phyloP scores from a whole-genome alignment of 2,797 vertebrate species.

The Chelonia mydas region DNA sequence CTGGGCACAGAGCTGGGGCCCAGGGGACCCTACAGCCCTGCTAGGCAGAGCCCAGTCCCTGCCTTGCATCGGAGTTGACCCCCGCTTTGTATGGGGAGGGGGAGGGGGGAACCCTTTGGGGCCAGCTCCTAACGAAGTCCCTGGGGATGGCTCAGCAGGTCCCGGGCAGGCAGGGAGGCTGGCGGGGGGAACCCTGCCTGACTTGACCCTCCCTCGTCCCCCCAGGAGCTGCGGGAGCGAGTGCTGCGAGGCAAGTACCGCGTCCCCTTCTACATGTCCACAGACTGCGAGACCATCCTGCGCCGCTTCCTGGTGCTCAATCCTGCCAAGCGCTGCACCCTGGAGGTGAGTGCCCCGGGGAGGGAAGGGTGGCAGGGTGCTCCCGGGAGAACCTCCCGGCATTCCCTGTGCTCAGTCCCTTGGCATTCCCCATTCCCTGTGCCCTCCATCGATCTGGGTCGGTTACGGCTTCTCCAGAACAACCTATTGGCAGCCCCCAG shows the following conservation, averaged over 20 bases:
- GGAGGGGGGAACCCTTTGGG: neutral
- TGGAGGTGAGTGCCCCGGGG: constrained; percentile 83
- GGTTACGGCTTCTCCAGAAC: too few species aligned
- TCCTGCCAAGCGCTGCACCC: constrained; percentile 92
- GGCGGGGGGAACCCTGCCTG: neutral
- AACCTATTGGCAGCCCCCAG: too few species aligned
- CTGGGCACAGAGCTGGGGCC: neutral
- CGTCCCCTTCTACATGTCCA: constrained; percentile 96
- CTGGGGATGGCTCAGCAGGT: neutral
- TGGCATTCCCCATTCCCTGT: too few species aligned
- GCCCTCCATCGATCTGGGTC: neutral
- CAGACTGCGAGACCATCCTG: constrained; percentile 95
- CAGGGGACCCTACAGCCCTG: neutral
- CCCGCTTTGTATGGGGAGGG: neutral
- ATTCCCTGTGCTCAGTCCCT: neutral
- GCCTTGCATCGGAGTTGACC: fast-evolving
- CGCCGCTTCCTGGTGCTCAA: constrained; percentile 93
- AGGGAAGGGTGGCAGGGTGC: neutral
- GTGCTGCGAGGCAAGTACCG: constrained; percentile 95
- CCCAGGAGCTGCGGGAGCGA: constrained; percentile 92
- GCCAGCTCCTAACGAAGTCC: neutral
- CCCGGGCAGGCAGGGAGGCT: too few species aligned
- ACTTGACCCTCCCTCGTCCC: fast-evolving
- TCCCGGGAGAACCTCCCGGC: neutral
- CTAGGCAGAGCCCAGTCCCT: too few species aligned